Evolutionary conservation across 2,113 vertebrate genomes (phyloP).

Genomic region (Leptobrachium ailaonicum): DNA sequence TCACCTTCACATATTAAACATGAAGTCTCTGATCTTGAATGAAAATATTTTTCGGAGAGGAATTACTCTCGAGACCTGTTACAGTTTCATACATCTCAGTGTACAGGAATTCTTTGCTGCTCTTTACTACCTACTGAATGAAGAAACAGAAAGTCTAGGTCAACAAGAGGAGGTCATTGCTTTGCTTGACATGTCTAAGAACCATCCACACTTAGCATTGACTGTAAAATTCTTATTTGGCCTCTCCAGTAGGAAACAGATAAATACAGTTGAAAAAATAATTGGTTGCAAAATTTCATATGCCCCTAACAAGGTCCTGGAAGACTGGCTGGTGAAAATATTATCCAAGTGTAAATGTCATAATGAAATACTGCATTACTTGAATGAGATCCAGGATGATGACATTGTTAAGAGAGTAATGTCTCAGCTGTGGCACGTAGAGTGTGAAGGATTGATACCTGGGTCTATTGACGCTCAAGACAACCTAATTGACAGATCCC

Average conservation of each 20-base stretch:
- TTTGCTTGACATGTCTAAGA: constrained; percentile 49
- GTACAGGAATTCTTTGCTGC: constrained; percentile 67
- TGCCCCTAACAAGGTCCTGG: constrained; percentile 46
- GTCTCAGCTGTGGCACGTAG: constrained; percentile 47
- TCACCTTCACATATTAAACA: constrained; percentile 37
- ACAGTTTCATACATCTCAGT: constrained; percentile 65
- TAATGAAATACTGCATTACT: constrained; percentile 51
- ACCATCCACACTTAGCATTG: constrained; percentile 48
- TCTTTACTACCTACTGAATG: constrained; percentile 55
- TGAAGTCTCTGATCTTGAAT: constrained; percentile 59
- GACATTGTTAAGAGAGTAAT: constrained; percentile 42
- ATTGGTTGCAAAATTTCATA: constrained; percentile 59
- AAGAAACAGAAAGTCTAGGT: fast-evolving
- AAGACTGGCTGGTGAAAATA: constrained; percentile 59
- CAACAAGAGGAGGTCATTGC: constrained; percentile 56
- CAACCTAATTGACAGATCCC: constrained; percentile 52
- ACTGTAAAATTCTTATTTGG: constrained; percentile 63
- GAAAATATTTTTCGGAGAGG: constrained; percentile 55
- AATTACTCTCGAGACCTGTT: constrained; percentile 23
- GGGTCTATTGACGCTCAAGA: constrained; percentile 18
- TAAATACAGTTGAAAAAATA: constrained; percentile 25
- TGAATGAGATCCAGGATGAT: constrained; percentile 60
- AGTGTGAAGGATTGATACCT: constrained; percentile 42
- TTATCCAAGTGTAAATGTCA: constrained; percentile 4
- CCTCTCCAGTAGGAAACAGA: constrained; percentile 56